Evolutionary conservation across 2,888 invertebrate species (phyloP).

Genomic region (Cyrtodaria siliqua): DNA sequence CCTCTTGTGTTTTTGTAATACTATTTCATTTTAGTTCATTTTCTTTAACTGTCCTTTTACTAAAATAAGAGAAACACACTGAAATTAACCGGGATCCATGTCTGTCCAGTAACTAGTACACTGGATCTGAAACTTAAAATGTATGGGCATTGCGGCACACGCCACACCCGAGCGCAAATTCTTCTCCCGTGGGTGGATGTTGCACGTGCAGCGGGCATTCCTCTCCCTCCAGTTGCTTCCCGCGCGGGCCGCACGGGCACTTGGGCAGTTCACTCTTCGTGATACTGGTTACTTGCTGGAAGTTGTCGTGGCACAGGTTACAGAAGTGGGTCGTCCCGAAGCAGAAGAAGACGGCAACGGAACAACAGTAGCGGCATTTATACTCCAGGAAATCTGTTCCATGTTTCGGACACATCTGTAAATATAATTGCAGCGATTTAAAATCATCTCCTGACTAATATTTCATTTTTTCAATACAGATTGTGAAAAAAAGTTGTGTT

Average conservation of each 20-base stretch:
- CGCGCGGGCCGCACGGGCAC: conserved; percentile 97
- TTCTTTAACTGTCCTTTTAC: no score
- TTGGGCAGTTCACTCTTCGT: conserved; percentile 94
- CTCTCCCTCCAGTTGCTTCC: conserved; percentile 96
- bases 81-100: no score
- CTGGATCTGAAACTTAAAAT: conserved; percentile 87
- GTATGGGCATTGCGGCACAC: conserved; percentile 98
- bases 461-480: no score
- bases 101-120: no score
- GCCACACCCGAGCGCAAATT: conserved; percentile 99
- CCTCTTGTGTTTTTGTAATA: no score
- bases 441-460: no score
- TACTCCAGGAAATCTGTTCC: conserved; percentile 99
- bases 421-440: no score
- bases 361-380: conserved; percentile 99
- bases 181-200: conserved; percentile 99
- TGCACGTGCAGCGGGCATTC: conserved; percentile 98
- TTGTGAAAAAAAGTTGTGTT: no score
- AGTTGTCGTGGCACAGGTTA: conserved; percentile 99
- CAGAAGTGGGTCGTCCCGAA: conserved; percentile 99
- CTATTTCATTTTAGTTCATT: no score
- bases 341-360: conserved; percentile 99
- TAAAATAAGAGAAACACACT: no score
- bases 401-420: conserved; percentile 96
- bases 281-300: conserved; percentile 97